A percentile compares a stretch with the other conserved stretches of the same genome.
phyloP scores from a whole-genome alignment of 2,888 invertebrate genomes.

The Agapostemon virescens region DNA sequence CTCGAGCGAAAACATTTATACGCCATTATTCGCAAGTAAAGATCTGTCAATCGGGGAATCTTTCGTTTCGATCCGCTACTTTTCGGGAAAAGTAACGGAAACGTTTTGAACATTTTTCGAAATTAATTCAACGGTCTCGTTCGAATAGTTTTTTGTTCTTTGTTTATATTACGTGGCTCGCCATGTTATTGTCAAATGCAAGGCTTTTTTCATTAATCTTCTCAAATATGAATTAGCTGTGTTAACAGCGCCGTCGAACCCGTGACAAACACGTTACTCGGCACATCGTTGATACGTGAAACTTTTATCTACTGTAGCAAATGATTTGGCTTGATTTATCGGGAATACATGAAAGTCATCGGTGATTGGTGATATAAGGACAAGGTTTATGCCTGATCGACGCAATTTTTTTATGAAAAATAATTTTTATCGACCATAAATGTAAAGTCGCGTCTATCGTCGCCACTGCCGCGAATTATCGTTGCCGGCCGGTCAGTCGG shows the following conservation, averaged over 20 bases:
- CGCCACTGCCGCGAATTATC: conserved; percentile 49
- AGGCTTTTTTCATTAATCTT: conserved; percentile 32
- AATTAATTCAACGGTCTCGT: not conserved
- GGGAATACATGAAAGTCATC: not conserved
- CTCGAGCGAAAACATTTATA: conserved; percentile 1
- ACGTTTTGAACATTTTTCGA: not conserved
- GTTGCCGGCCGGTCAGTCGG: conserved; percentile 76
- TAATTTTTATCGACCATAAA: conserved; percentile 40
- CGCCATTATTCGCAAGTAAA: conserved; percentile 28
- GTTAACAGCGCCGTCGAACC: conserved; percentile 20
- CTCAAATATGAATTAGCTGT: conserved; percentile 26
- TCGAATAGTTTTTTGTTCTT: not conserved
- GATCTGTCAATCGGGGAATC: conserved; percentile 38
- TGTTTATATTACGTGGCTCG: not conserved
- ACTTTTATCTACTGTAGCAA: not conserved
- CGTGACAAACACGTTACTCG: conserved; percentile 37
- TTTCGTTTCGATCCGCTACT: not conserved
- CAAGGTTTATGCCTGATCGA: not conserved
- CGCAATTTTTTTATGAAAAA: not conserved
- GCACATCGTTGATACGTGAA: conserved; percentile 1
- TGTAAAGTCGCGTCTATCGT: not conserved
- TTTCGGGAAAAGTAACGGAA: conserved; percentile 4
- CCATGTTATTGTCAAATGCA: conserved; percentile 23
- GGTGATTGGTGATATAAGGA: not conserved
- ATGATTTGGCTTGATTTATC: not conserved